Percentiles rank a stretch among this genome's conserved stretches.
Conservation (phyloP, 1,140 invertebrate genomes). For the Drosophila eugracilis region DNA sequence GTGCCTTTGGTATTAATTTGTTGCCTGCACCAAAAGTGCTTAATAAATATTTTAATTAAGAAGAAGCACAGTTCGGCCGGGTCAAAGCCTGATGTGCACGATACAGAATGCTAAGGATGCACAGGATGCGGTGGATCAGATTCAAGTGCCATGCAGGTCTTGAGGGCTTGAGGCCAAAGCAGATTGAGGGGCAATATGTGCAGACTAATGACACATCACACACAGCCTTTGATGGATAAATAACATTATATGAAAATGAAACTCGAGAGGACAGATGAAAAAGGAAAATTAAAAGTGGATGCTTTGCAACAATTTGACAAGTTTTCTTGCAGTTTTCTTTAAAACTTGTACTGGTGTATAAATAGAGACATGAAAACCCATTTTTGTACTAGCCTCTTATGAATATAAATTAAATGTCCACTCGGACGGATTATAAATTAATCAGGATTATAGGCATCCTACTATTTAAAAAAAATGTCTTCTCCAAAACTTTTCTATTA, state of each 20-base stretch:
- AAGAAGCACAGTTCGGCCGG: conserved; percentile 11
- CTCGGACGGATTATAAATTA: neutral
- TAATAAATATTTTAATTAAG: conserved; percentile 82
- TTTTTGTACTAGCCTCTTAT: too few relatives aligned
- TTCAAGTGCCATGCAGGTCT: conserved; percentile 36
- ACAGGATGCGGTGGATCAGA: conserved; percentile 26
- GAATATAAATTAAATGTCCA: too few relatives aligned
- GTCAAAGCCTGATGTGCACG: conserved; percentile 16
- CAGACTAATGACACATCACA: conserved; percentile 33
- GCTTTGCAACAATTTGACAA: neutral
- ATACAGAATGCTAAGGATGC: conserved; percentile 6
- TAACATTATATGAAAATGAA: conserved; percentile 14
- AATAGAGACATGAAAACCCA: too few relatives aligned
- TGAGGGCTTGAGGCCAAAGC: conserved; percentile 14
- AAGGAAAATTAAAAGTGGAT: neutral
- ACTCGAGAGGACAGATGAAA: neutral
- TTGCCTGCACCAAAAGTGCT: conserved; percentile 70
- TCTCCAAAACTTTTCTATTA: neutral
- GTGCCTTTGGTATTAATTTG: conserved; percentile 66
- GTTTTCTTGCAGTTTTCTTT: neutral
- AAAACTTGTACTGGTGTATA: neutral
- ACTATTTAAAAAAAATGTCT: too few relatives aligned
- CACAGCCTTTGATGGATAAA: conserved; percentile 34
- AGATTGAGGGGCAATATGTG: conserved; percentile 33
- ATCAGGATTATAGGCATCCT: too few relatives aligned